These are phyloP conservation scores for Rhadina sibilatrix DNA, from an alignment of 2,113 vertebrate genomes.

Conservation along the genomic window DNA sequence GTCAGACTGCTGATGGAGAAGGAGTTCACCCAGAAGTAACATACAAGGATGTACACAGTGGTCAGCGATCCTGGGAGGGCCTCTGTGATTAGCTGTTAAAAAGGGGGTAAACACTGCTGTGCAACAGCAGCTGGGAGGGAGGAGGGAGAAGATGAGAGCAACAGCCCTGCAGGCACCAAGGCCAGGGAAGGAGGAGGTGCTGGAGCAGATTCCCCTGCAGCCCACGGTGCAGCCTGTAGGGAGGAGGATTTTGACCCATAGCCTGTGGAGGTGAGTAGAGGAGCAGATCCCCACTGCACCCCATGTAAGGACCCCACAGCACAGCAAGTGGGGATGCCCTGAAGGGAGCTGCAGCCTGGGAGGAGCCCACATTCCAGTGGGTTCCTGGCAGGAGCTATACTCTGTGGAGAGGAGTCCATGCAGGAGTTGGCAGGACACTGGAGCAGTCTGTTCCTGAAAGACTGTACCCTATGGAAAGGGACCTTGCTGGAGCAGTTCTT, in stretches of 20 bases:
- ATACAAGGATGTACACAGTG: too few relatives aligned
- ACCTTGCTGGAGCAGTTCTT: neutral
- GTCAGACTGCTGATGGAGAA: too few relatives aligned
- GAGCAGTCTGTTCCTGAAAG: neutral
- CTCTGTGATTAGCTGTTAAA: neutral
- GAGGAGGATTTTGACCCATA: neutral
- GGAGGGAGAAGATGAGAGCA: neutral
- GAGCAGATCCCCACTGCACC: neutral
- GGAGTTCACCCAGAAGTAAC: too few relatives aligned
- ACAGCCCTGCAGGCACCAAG: neutral
- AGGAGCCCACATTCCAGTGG: fast-evolving
- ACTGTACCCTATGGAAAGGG: neutral
- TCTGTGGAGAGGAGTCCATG: neutral
- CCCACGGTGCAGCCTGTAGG: neutral
- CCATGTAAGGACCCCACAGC: neutral
- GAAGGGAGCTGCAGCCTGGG: neutral
- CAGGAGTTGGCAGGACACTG: neutral
- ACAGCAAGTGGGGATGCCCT: neutral
- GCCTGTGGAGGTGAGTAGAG: too few relatives aligned
- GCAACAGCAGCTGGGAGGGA: neutral
- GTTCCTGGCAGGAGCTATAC: neutral
- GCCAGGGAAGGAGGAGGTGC: too few relatives aligned
- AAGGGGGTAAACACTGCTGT: neutral
- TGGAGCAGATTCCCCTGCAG: neutral
- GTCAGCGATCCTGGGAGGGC: neutral